phyloP scores from a whole-genome alignment of 2,113 vertebrate species.

The Eretmochelys imbricata region DNA sequence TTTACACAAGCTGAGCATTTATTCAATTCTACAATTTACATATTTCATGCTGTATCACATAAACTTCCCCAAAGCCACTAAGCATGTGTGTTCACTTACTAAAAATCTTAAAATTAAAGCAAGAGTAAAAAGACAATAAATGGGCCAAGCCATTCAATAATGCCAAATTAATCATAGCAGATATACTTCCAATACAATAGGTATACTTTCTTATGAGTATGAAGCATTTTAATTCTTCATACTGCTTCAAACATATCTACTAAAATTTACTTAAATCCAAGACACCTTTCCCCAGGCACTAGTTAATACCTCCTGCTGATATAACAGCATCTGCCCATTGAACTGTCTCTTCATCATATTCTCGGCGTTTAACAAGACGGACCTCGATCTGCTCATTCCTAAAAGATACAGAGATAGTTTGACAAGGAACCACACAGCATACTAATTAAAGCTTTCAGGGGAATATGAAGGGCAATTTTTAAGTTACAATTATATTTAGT shows the following conservation, averaged over 20 bases:
- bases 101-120: not conserved
- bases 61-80: not conserved
- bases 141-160: not conserved
- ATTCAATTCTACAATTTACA: not conserved
- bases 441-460: not conserved
- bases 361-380: constrained; percentile 90
- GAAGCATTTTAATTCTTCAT: not conserved
- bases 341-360: constrained; percentile 92
- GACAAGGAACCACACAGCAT: not conserved
- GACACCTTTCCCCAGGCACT: not conserved
- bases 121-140: not conserved
- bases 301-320: constrained; percentile 91
- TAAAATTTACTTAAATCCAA: constrained; percentile 3
- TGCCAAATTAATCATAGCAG: not conserved
- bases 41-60: not conserved
- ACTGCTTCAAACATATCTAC: fast-evolving
- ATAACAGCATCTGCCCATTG: constrained; percentile 95
- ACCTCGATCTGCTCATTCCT: constrained; percentile 92
- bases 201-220: not conserved
- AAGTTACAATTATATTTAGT: not conserved
- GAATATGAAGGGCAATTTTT: not conserved
- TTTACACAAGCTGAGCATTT: not conserved
- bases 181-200: not conserved
- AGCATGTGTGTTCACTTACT: not conserved
- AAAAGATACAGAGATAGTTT: constrained; percentile 54